Percentiles rank a stretch among this genome's conserved stretches.
Evolutionary conservation across 2,113 vertebrate genomes (phyloP).

Genomic region (Pandion haliaetus): DNA sequence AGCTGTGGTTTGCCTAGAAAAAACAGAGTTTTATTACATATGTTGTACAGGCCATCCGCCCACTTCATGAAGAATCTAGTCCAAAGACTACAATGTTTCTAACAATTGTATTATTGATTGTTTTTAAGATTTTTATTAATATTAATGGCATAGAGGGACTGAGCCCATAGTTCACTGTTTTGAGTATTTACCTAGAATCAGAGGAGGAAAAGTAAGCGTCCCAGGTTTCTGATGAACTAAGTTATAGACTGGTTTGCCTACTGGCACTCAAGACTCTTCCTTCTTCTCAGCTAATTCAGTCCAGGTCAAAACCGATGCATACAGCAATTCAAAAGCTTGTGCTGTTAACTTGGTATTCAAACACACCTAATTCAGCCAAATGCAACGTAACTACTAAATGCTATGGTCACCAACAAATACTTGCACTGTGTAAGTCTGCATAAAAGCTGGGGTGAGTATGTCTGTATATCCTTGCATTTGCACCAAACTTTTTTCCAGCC

Average conservation of each 20-base stretch:
- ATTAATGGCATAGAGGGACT: not conserved
- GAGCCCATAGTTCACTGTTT: not conserved
- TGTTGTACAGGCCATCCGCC: not conserved
- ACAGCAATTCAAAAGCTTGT: not conserved
- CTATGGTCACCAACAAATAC: not conserved
- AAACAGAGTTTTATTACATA: not conserved
- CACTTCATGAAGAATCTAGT: not conserved
- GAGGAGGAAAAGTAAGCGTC: not conserved
- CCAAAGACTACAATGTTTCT: not conserved
- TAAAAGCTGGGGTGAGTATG: not conserved
- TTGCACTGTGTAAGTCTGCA: not conserved
- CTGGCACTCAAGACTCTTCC: not conserved
- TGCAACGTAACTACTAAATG: not conserved
- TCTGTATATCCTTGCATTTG: not conserved
- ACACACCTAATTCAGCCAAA: not conserved
- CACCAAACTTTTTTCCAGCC: not conserved
- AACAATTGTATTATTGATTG: not conserved
- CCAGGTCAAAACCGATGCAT: not conserved
- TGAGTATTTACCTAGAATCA: not conserved
- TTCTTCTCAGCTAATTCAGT: not conserved
- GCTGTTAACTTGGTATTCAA: not conserved
- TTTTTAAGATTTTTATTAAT: not conserved
- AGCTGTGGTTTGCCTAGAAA: constrained; percentile 51
- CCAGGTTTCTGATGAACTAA: not conserved
- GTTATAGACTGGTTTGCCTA: not conserved